Evolutionary conservation across 2,113 vertebrate species (phyloP).

Genomic region (Bubo blakistoni): DNA sequence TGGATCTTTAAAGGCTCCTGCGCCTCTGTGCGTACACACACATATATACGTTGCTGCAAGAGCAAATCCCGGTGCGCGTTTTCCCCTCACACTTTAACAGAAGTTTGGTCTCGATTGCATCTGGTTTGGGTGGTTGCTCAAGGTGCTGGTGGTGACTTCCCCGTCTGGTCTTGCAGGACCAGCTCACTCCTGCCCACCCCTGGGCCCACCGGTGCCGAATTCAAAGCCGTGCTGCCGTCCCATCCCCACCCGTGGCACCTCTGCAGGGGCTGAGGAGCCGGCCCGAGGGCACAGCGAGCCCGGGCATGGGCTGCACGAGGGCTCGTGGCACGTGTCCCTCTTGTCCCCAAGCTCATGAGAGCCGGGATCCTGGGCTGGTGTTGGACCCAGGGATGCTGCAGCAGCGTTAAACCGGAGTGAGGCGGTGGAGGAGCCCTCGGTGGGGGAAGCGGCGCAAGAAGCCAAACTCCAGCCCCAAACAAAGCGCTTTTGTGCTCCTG

Average conservation of each 20-base stretch:
- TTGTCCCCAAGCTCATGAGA: neutral
- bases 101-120: neutral
- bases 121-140: neutral
- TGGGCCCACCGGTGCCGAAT: rapidly evolving
- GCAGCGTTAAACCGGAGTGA: rapidly evolving
- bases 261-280: neutral
- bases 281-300: rapidly evolving
- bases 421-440: rapidly evolving
- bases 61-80: rapidly evolving
- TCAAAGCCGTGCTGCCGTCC: neutral
- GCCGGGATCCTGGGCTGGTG: rapidly evolving
- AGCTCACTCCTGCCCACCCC: neutral
- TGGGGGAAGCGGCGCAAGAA: rapidly evolving
- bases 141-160: neutral
- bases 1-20: neutral
- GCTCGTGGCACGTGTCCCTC: neutral
- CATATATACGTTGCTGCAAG: rapidly evolving
- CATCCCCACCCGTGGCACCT: rapidly evolving
- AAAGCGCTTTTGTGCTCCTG: neutral
- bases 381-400: neutral
- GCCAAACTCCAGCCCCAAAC: neutral
- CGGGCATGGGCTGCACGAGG: rapidly evolving
- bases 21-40: rapidly evolving
- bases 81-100: rapidly evolving
- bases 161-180: neutral